Conservation (phyloP, 2,113 vertebrate species). For the Oryzias celebensis region DNA sequence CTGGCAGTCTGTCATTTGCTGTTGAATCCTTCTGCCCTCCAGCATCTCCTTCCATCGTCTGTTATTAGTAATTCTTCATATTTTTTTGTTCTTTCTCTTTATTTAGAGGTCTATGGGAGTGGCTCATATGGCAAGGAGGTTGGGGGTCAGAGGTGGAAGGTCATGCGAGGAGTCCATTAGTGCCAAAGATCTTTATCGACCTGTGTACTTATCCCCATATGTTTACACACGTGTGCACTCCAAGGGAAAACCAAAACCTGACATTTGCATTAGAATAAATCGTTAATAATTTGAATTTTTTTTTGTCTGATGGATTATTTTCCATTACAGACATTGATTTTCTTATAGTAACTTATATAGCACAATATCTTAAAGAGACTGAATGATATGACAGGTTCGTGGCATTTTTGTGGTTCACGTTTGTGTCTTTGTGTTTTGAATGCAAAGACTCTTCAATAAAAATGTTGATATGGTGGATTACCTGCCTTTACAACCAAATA, state of each 20-base stretch:
- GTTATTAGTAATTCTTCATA: neutral
- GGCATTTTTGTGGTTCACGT: too few species aligned
- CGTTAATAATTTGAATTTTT: neutral
- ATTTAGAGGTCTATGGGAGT: conserved; percentile 48
- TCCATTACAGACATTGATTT: too few species aligned
- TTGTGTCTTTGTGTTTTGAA: too few species aligned
- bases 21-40: conserved; percentile 5
- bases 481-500: too few species aligned
- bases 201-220: conserved; percentile 43
- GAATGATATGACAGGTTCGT: too few species aligned
- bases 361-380: too few species aligned
- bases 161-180: conserved; percentile 67
- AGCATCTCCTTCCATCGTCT: neutral
- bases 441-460: too few species aligned
- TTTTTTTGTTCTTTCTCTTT: neutral
- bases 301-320: neutral
- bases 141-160: conserved; percentile 56
- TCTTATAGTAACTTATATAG: too few species aligned
- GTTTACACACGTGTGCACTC: conserved; percentile 20
- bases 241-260: neutral
- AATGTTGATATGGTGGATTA: too few species aligned
- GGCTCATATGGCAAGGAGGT: conserved; percentile 44
- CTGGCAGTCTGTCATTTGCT: conserved; percentile 28
- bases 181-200: conserved; percentile 56
- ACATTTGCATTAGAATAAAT: neutral